Base-by-base conservation (phyloP, 2,113 vertebrate species). In the Pavo muticus region DNA sequence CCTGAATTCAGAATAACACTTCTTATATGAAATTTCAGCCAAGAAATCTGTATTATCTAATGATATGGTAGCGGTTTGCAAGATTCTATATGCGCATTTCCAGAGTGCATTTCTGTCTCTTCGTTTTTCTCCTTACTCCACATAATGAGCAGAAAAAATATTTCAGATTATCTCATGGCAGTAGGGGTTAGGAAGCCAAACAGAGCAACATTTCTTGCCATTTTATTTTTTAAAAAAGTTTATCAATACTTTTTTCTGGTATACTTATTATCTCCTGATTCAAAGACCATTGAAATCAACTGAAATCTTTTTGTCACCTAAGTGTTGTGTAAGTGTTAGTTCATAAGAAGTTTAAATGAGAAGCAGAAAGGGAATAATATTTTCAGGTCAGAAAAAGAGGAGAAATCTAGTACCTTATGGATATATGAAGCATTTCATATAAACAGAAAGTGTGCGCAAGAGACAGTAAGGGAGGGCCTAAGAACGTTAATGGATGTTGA, bases 311-410 rank as follows among this genome's bases (percentile, higher is more conserved):
- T 8, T 32, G 60, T 63, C 16, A 64, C 32, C 44, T 86, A 29
- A 59, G 9, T 25, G 2, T 57, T 45, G 4, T 57, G 10, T 39
- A 8, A 1, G 1, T 4, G 39, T 73, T 69, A 0, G 0, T 68
- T 61, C 30, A 39, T 86, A 48, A n/a, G 20, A 70, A 73, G 14
- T 3, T 14, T 82, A n/a, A 84, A 81, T 24, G 10, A 84, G 11
- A 81, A 84, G 9, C 6, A 67, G 17, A 76, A 12, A 91, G 60
- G 0, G 0, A 7, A 7, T 3, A 88, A 56, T 21, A 1, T 78
- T 77, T 87, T 64, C n/a, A 63, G 11, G 4, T 50, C 18, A 77
- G 27, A 52, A 47, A 94, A 59, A 29, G 0, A 23, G 5, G 60
- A 59, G 11, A 6, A 23, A 7, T 14, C 10, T 19, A 70, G 10